Evolutionary conservation across 2,113 vertebrate genomes (phyloP).

Genomic region (Bothrops jararaca): DNA sequence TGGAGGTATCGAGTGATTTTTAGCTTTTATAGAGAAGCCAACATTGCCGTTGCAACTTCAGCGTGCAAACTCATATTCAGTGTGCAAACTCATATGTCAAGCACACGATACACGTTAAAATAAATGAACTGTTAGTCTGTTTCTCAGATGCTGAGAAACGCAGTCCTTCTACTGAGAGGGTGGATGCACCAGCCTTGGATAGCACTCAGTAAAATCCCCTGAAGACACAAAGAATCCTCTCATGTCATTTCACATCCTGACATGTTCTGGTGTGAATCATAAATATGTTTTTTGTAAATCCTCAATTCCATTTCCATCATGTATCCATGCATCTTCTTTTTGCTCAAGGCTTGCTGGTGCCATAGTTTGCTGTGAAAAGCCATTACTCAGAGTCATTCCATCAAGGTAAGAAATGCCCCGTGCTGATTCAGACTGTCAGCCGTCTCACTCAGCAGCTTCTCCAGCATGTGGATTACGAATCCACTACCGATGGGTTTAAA

Average conservation of each 20-base stretch:
- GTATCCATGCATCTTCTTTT: background rate
- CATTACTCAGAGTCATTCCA: background rate
- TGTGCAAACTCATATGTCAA: background rate
- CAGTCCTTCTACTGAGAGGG: background rate
- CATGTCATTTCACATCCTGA: constrained; percentile 13
- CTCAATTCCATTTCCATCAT: background rate
- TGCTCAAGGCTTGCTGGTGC: constrained; percentile 6
- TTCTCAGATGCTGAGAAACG: background rate
- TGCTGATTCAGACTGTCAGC: background rate
- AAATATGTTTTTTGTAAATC: constrained; percentile 16
- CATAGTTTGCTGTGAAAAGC: background rate
- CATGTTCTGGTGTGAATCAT: constrained; percentile 6
- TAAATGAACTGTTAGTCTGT: background rate
- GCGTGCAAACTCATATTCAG: background rate
- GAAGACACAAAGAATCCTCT: background rate
- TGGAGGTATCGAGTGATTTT: no score
- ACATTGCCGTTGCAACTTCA: background rate
- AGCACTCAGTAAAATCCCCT: background rate
- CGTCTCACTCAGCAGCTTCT: background rate
- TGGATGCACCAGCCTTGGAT: background rate
- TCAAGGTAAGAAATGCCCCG: constrained; percentile 10
- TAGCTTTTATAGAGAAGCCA: no score
- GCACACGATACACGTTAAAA: background rate
- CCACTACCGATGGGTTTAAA: no score
- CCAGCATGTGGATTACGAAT: no score